Base-by-base conservation (phyloP, 2,113 vertebrate genomes). In the Coryphaenoides rupestris region DNA sequence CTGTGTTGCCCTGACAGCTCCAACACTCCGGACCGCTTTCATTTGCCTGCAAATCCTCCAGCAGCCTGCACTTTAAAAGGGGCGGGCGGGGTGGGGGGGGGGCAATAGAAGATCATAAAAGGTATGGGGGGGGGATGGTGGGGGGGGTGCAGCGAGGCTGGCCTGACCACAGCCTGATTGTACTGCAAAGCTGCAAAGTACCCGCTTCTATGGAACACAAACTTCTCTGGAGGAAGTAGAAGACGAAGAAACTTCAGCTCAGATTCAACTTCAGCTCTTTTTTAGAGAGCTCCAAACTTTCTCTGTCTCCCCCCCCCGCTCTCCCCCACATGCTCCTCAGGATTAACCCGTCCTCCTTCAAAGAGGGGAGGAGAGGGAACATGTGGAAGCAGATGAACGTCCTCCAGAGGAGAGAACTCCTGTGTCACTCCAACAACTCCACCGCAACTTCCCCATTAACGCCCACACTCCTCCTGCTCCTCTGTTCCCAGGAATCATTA, bases 11-110 rank as follows among this genome's bases (percentile, higher is more conserved):
- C 3, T 69, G 74, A 82, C 79, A 76, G 73, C 75, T 81, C 61
- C 78, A 72, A 75, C 64, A 70, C 49, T 58, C 70, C 77, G 72
- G 75, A 73, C 75, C 75, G 71, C 80, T 83, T 81, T 80, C 69
- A 78, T 82, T 80, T 75, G 67, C 73, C 72, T 86, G 72, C 65
- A 70, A 78, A 70, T 73, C 67, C 66, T 33, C 22, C 52, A 55
- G 60, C 26, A 62, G 19, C 33, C 52, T 72, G 79, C 54, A 72
- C 80, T 80, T 69, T 74, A 77, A 81, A 81, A 72, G 69, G 65
- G 59, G 73, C 58, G n/a, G n/a, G n/a, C n/a, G n/a, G n/a, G n/a
- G n/a, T n/a, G n/a, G 72, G 72, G 82, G 78, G 70, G 82, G 68
- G 64, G 74, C 70, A 74, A 71, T 70, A 73, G 71, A 74, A 59